Evolutionary conservation across 2,797 vertebrate species (phyloP).

Genomic region (Squalus acanthias): DNA sequence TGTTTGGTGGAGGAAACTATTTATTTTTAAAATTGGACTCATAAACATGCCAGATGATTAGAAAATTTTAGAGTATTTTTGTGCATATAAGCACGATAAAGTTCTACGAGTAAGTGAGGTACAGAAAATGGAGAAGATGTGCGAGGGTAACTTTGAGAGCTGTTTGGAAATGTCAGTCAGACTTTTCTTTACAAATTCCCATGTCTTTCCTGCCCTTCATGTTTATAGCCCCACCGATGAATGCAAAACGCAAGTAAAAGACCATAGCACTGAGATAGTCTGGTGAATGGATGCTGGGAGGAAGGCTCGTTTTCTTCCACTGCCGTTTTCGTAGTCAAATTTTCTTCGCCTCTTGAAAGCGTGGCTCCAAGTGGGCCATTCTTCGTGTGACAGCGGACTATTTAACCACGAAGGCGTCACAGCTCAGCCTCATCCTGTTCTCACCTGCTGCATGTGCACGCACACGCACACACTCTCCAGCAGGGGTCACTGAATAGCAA

Average conservation of each 20-base stretch:
- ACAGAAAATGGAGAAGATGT: background rate
- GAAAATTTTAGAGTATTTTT: background rate
- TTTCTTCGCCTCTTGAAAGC: background rate
- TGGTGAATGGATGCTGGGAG: background rate
- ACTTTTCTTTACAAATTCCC: background rate
- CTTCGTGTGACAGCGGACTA: background rate
- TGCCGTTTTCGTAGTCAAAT: background rate
- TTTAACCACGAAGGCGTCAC: background rate
- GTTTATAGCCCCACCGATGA: background rate
- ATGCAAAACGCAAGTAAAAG: background rate
- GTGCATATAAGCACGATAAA: background rate
- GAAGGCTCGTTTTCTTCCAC: background rate
- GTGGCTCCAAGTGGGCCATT: background rate
- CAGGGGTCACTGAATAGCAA: background rate
- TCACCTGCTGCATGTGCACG: background rate
- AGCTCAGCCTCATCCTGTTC: background rate
- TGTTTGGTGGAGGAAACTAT: background rate
- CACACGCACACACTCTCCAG: background rate
- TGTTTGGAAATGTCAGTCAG: background rate
- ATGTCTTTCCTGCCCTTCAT: background rate
- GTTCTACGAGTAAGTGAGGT: background rate
- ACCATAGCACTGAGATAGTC: background rate
- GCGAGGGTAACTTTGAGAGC: background rate
- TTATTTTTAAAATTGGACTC: background rate
- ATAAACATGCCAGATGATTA: background rate